phyloP scores from a whole-genome alignment of 2,113 vertebrate species.

The Platichthys flesus region DNA sequence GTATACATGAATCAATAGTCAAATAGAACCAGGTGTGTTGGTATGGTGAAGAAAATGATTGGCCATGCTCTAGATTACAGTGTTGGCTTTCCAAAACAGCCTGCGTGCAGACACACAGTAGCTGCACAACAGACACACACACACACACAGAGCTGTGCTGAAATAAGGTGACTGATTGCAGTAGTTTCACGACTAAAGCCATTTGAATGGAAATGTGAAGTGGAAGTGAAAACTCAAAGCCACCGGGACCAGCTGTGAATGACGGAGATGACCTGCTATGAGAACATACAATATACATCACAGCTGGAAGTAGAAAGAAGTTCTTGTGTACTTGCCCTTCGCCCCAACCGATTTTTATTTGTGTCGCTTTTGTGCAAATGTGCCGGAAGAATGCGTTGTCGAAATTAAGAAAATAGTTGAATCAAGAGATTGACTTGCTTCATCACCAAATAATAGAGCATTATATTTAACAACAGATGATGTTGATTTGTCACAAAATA shows the following conservation, averaged over 20 bases:
- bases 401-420: no score
- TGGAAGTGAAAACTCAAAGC: conserved; percentile 66
- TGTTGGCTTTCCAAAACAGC: conserved; percentile 59
- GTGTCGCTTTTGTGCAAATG: no score
- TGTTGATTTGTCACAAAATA: no score
- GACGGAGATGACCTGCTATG: conserved; percentile 46
- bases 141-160: conserved; percentile 42
- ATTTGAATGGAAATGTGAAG: conserved; percentile 79
- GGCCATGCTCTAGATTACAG: conserved; percentile 60
- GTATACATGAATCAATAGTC: conserved; percentile 14
- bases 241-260: conserved; percentile 66
- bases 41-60: conserved; percentile 74
- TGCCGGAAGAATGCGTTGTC: no score
- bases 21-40: conserved; percentile 62
- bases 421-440: no score
- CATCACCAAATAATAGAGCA: no score
- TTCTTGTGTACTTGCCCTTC: neutral
- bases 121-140: neutral
- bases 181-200: conserved; percentile 70
- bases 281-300: conserved; percentile 43
- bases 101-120: conserved; percentile 39
- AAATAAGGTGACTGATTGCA: conserved; percentile 74
- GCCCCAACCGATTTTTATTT: no score
- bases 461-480: no score
- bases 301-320: conserved; percentile 25